Percentiles rank a stretch among this genome's conserved stretches.
These are phyloP conservation scores for Mobula birostris DNA, from an alignment of 2,113 vertebrate species.

Conservation along the genomic window DNA sequence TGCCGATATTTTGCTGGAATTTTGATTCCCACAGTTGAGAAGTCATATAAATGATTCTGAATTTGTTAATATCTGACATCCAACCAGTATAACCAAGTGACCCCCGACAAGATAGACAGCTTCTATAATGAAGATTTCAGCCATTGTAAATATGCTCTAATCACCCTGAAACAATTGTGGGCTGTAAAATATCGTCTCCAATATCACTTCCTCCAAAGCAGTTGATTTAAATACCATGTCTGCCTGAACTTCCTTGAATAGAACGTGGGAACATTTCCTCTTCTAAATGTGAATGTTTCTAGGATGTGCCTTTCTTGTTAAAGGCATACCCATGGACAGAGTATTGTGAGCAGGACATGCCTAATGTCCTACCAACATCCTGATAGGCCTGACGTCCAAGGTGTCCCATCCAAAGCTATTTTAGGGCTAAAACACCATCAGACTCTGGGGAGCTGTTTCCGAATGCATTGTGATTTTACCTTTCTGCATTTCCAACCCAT, in stretches of 20 bases:
- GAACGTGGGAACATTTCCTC: slow-evolving; percentile 5
- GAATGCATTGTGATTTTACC: neutral
- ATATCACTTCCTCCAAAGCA: neutral
- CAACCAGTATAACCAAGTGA: neutral
- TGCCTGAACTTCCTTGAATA: slow-evolving; percentile 12
- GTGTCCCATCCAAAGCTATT: neutral
- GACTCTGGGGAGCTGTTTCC: neutral
- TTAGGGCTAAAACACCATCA: neutral
- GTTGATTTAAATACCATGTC: slow-evolving; percentile 16
- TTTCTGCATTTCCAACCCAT: too few species aligned
- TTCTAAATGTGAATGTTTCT: neutral
- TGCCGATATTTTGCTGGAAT: neutral
- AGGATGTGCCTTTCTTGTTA: neutral
- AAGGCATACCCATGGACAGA: neutral
- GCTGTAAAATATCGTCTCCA: neutral
- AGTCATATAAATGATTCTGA: neutral
- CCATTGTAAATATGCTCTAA: neutral
- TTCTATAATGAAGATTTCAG: neutral
- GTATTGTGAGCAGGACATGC: neutral
- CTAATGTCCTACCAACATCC: neutral
- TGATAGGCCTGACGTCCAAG: neutral
- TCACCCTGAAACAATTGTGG: neutral
- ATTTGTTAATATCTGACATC: neutral
- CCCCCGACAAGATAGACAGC: too few species aligned
- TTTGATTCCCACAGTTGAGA: neutral